Evolutionary conservation across 2,888 invertebrate species (phyloP), one percentile per base, ranked within the genome.

Genomic region (Drosophila tripunctata): DNA sequence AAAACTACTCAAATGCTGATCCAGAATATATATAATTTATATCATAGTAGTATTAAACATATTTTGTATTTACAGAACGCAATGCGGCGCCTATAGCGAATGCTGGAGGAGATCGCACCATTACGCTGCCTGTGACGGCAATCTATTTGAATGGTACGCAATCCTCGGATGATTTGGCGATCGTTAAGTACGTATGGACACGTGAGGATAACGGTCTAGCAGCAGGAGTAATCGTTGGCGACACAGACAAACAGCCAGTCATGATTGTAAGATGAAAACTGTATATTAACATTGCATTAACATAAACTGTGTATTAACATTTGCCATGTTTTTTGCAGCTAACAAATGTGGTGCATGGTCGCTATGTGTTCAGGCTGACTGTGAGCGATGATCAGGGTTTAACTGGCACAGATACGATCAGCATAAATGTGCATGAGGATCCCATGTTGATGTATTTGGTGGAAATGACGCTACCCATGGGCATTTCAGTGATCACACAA

Each of bases 321-420:
- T n/a, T n/a, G n/a, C n/a, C n/a, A n/a, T n/a, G n/a, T 35, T n/a
- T 2, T 31, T 5, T 27, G 3, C 88, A 95, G 95, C 91, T 97
- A 27, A 94, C 96, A n/a, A 95, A 97, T 90, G 93, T 98, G 52
- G 95, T 96, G 44, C 94, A 96, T 2, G 98, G 98, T 0, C 94
- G 95, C 71, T 98, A 98, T 89, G 94, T 97, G 2, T 98, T 98
- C 89, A 95, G 95, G 85, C 92, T 98, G 58, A 96, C 95, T n/a
- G 98, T 98, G 1, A 95, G 93, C 35, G 98, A 98, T 90, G 96
- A 96, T 75, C 97, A 98, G 90, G 98, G 98, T 0, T 92, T 96
- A 54, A 94, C 94, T 0, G 94, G 94, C 75, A 94, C 95, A 12
- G 97, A 98, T 90, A 95, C 95, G 0, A 96, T 96, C 17, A 96